Percentiles rank a stretch among this genome's conserved stretches.
These are phyloP conservation scores for Meloidogyne hapla DNA, from an alignment of 1,140 invertebrate genomes.

Conservation along the genomic window DNA sequence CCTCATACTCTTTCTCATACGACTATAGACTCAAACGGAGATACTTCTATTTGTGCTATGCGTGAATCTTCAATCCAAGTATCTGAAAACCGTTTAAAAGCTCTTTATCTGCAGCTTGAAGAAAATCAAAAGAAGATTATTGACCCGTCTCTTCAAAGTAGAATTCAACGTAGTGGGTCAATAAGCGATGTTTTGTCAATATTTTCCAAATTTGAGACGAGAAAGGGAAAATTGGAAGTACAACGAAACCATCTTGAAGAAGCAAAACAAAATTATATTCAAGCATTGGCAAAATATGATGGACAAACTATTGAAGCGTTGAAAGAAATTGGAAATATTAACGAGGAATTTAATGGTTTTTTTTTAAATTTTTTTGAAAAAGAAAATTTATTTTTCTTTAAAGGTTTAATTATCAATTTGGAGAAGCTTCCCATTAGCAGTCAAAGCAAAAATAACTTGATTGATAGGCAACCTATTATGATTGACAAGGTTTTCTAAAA, in stretches of 20 bases:
- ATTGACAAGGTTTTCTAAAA: background rate
- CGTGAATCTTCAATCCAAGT: background rate
- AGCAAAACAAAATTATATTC: background rate
- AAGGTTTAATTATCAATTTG: background rate
- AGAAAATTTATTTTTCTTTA: background rate
- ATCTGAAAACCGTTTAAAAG: background rate
- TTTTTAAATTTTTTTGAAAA: background rate
- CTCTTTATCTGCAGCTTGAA: background rate
- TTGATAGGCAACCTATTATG: background rate
- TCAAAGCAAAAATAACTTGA: background rate
- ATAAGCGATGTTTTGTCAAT: background rate
- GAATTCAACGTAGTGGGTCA: background rate
- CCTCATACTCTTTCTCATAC: too few species aligned
- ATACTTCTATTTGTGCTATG: background rate
- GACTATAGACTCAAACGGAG: too few species aligned
- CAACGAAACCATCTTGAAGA: background rate
- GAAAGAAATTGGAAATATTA: background rate
- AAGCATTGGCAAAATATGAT: background rate
- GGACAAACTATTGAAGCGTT: background rate
- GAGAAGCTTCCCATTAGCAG: background rate
- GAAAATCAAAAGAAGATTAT: background rate
- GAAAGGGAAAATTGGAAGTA: background rate
- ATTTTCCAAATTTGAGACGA: background rate
- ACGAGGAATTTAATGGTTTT: background rate
- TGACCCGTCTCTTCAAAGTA: background rate